Base-by-base conservation (phyloP, 2,797 vertebrate species). In the Alosa sapidissima region DNA sequence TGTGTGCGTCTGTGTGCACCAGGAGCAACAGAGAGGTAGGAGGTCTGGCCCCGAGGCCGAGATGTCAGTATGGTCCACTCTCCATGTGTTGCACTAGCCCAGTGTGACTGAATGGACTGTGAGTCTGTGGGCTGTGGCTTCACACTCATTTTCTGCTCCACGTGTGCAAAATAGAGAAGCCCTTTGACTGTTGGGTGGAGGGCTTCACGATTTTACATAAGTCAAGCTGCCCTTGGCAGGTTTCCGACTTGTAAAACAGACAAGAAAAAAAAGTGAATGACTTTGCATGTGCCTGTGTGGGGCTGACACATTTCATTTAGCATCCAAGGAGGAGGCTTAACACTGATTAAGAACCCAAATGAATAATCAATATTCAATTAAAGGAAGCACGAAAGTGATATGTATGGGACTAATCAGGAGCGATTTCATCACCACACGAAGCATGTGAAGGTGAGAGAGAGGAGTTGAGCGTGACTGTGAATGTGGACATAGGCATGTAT, bases 351-450 rank as follows among this genome's bases (percentile, higher is more conserved):
- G 68, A 75, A 45, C 36, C 36, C 68, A 75, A 75, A 75, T 75
- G 68, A 75, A 75, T 75, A 75, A 75, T 75, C 68, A 75, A 75
- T 75, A 75, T 75, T 75, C 68, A 75, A 75, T 75, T 75, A 75
- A 75, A 75, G 36, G 33, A 45, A 16, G 68, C 33, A 41, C 14
- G 5, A 75, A 45, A 75, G 41, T 62, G 21, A 75, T 16, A 16
- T 41, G 11, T 14, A 45, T 75, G 68, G 19, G 14, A 45, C 68
- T 75, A 75, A 45, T 75, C 68, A 75, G 33, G 14, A 14, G 33
- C 7, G 16, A 75, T 75, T 36, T 5, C 36, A 45, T 45, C 33
- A 4, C 11, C 3, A 41, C 36, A 75, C 14, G 1, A 60, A 60
- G 58, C 58, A 7, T 8, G 68, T 41, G 13, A 45, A 45, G 36